Evolutionary conservation across 2,888 invertebrate species (phyloP), one percentile per base, ranked within the genome.

Genomic region (Eucera pruinosa): DNA sequence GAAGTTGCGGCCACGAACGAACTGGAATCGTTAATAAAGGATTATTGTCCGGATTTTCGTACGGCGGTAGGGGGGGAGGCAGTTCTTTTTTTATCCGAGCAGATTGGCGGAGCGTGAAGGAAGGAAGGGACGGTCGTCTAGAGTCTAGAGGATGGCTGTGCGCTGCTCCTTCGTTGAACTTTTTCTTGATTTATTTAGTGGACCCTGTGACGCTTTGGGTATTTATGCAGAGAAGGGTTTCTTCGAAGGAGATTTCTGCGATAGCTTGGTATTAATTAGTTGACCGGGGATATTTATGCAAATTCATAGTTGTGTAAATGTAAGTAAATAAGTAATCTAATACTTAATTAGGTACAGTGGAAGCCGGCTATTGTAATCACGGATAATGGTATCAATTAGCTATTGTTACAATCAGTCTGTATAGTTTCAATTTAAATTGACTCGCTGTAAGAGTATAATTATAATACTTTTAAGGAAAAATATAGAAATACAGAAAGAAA

Each of bases 1-100:
- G 50, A 58, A 65, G 61, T 71, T 70, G 61, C 66, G 43, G 36
- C 65, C 18, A 54, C 52, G 47, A 9, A 39, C 25, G 39, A 30
- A 30, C 41, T 23, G 13, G 39, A 5, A 58, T 67, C 71, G 58
- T 67, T 76, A 64, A 78, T 72, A 71, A 67, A 72, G 71, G 66
- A 78, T 71, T 64, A 67, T 76, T 64, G 66, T 72, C 18, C 30
- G 64, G 41, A 54, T 55, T 54, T 67, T 55, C 27, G 43, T 15
- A 27, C 23, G 25, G 15, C 5, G 7, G n/a, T n/a, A n/a, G n/a
- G n/a, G n/a, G n/a, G 9, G 11, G n/a, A 18, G 33, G 25, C 6
- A 54, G 33, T 25, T 39, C 30, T 23, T 15, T 41, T 41, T 30
- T 27, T 25, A 7, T 18, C 1, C 2, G 13, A 27, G 4, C 20